Conservation (phyloP, 2,113 vertebrate genomes). For the Phyllopteryx taeniolatus region DNA sequence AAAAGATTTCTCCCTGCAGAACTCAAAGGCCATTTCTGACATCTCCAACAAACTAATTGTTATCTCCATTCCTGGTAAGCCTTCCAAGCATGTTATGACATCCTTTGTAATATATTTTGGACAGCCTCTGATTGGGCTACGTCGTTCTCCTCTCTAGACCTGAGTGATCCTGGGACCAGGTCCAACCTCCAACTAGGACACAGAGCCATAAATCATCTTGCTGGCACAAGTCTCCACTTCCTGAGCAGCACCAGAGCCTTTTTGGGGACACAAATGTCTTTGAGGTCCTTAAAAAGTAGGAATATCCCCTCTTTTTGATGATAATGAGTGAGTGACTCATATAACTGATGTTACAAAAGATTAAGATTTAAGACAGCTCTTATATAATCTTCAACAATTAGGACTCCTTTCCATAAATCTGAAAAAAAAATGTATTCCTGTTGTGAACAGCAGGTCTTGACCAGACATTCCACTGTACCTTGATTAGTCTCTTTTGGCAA, state of each 20-base stretch:
- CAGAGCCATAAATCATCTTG: conserved; percentile 97
- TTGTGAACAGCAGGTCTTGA: too few relatives aligned
- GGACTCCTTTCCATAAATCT: neutral
- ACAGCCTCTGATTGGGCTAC: conserved; percentile 83
- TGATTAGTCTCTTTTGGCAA: too few relatives aligned
- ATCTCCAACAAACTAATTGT: conserved; percentile 95
- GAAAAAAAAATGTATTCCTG: neutral
- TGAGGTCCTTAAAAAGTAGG: conserved; percentile 71
- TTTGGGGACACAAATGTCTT: conserved; percentile 86
- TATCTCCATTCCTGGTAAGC: conserved; percentile 78
- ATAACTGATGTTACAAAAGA: neutral
- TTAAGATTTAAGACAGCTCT: neutral
- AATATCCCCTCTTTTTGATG: neutral
- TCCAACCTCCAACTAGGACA: conserved; percentile 95
- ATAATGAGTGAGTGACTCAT: neutral
- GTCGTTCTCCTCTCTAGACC: conserved; percentile 77
- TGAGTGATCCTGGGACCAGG: conserved; percentile 92
- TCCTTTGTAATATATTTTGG: conserved; percentile 47
- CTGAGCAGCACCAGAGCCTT: conserved; percentile 80
- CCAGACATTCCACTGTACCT: too few relatives aligned
- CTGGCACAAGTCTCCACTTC: conserved; percentile 84
- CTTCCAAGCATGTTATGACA: conserved; percentile 2
- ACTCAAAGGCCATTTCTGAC: conserved; percentile 88
- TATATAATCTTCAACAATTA: neutral
- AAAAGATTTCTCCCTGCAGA: conserved; percentile 85